These are phyloP conservation scores for Scyliorhinus canicula DNA, from an alignment of 2,797 vertebrate genomes.

Conservation along the genomic window DNA sequence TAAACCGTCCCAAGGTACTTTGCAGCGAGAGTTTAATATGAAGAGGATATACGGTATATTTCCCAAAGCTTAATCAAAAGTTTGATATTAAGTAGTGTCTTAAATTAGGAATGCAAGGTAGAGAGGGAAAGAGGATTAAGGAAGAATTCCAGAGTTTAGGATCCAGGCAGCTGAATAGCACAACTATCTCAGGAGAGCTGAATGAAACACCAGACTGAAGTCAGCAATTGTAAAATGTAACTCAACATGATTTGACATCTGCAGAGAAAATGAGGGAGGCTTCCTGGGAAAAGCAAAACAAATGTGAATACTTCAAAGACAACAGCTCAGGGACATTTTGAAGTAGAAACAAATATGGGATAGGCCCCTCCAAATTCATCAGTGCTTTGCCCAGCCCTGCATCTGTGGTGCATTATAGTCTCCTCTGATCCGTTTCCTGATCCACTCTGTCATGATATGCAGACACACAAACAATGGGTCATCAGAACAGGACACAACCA, in stretches of 20 bases:
- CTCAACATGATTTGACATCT: not conserved
- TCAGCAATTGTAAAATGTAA: not conserved
- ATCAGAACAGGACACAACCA: no score
- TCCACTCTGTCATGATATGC: no score
- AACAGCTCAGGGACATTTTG: not conserved
- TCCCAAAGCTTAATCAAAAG: no score
- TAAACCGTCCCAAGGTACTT: no score
- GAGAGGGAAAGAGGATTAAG: no score
- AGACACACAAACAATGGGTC: no score
- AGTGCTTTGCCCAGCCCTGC: not conserved
- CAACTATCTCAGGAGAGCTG: not conserved
- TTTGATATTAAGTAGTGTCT: no score
- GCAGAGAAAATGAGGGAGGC: not conserved
- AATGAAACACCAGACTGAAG: not conserved
- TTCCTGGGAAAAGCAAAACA: not conserved
- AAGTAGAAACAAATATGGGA: not conserved
- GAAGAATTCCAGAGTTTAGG: no score
- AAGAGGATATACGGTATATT: no score
- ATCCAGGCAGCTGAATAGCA: no score
- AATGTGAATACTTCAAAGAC: not conserved
- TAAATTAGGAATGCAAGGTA: no score
- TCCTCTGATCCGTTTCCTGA: not conserved
- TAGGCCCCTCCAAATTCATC: not conserved
- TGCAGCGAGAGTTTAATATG: no score
- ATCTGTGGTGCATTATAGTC: not conserved